Evolutionary conservation across 2,888 invertebrate species (phyloP).

Genomic region (Cantharis flavilabris): DNA sequence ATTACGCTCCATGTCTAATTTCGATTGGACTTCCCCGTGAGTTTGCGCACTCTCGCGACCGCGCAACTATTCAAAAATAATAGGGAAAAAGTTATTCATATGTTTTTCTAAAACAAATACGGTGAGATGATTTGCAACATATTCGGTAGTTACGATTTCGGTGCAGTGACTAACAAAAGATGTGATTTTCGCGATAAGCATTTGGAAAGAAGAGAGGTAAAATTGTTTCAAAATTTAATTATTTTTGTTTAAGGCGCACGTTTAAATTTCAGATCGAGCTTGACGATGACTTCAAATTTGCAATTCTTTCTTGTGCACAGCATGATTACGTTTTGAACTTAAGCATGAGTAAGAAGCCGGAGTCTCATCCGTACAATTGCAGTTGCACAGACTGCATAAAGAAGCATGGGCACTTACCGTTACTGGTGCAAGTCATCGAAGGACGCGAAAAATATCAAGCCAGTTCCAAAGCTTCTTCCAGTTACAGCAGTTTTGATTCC

Average conservation of each 20-base stretch:
- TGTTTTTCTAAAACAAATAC: slow-evolving; percentile 12
- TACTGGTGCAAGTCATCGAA: slow-evolving; percentile 33
- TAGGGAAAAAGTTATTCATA: slow-evolving; percentile 21
- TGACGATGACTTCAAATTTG: background rate
- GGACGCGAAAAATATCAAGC: slow-evolving; percentile 9
- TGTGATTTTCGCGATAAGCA: background rate
- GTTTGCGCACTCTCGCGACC: slow-evolving; percentile 11
- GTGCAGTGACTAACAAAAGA: background rate
- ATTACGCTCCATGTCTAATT: background rate
- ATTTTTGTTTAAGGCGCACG: background rate
- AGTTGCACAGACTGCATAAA: slow-evolving; percentile 26
- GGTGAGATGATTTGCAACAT: slow-evolving; percentile 9
- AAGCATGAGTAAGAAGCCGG: background rate
- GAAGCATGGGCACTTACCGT: slow-evolving; percentile 31
- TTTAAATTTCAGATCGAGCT: background rate
- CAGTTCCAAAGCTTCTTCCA: background rate
- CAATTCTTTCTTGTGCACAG: background rate
- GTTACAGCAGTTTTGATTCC: background rate
- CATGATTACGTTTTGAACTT: background rate
- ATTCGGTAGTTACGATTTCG: slow-evolving; percentile 2
- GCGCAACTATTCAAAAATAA: slow-evolving; percentile 15
- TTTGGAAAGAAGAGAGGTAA: background rate
- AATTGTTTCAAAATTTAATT: background rate
- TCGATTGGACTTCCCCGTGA: slow-evolving; percentile 22
- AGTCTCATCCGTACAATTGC: slow-evolving; percentile 24